Percentiles rank a stretch among this genome's conserved stretches.
These are phyloP conservation scores for Ciconia stormi DNA, from an alignment of 2,113 vertebrate species.

Conservation along the genomic window DNA sequence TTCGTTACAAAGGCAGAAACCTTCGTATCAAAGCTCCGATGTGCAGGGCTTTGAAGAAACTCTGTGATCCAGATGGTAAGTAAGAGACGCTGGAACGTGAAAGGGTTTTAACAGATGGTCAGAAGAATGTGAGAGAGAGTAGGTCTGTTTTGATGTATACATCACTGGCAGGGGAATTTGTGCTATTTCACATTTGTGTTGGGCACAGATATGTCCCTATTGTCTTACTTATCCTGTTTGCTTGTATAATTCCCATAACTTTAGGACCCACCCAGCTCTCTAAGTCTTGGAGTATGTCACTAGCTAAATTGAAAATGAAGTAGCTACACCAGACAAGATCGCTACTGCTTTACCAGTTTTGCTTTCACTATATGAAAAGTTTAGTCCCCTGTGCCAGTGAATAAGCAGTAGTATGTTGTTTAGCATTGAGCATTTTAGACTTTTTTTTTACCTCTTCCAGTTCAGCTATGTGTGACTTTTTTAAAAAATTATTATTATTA, in stretches of 20 bases:
- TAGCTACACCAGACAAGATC: background rate
- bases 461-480: background rate
- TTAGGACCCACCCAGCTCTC: background rate
- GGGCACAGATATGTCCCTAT: background rate
- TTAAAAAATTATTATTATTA: too few relatives aligned
- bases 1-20: constrained; percentile 97
- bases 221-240: background rate
- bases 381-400: background rate
- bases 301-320: background rate
- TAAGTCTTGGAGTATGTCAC: background rate
- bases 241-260: background rate
- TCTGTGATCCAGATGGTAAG: constrained; percentile 96
- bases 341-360: background rate
- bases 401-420: background rate
- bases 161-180: background rate
- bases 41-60: constrained; percentile 96
- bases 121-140: background rate
- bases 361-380: background rate
- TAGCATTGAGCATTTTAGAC: background rate
- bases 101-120: background rate
- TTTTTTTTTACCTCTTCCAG: background rate
- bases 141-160: background rate
- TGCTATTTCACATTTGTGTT: background rate
- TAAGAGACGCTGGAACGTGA: background rate
- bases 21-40: constrained; percentile 96